These are phyloP conservation scores for Drosophila cracens DNA, from an alignment of 2,888 invertebrate genomes.

Conservation along the genomic window DNA sequence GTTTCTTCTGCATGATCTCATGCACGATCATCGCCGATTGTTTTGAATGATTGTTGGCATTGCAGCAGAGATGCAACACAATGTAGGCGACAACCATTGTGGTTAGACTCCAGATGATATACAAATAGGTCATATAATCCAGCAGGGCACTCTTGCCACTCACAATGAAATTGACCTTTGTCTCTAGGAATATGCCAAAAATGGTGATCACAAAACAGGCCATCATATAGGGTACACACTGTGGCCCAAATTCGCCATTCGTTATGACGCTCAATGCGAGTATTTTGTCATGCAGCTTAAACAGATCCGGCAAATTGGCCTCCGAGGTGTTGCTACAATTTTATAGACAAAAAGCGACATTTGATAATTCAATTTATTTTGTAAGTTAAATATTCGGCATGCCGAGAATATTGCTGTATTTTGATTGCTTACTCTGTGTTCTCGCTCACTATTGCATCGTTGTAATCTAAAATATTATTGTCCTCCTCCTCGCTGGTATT, in stretches of 20 bases:
- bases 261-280: constrained; percentile 80
- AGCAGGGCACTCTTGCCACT: constrained; percentile 77
- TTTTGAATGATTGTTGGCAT: constrained; percentile 82
- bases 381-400: not conserved
- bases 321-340: constrained; percentile 76
- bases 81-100: constrained; percentile 82
- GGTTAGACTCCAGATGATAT: constrained; percentile 82
- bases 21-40: constrained; percentile 85
- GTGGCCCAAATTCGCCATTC: constrained; percentile 82
- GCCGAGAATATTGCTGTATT: not conserved
- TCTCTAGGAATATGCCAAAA: constrained; percentile 83
- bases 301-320: constrained; percentile 81
- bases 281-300: constrained; percentile 83
- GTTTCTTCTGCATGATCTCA: constrained; percentile 85
- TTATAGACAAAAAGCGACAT: not conserved
- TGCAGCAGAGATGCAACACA: constrained; percentile 82
- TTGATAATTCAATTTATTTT: not conserved
- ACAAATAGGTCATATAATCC: constrained; percentile 81
- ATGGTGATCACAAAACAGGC: constrained; percentile 83
- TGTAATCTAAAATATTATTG: constrained; percentile 73
- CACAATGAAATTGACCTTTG: constrained; percentile 83
- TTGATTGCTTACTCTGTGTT: constrained; percentile 55
- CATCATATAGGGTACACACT: constrained; percentile 83
- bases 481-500: constrained; percentile 68
- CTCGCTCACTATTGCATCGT: constrained; percentile 55